Conservation (phyloP, 2,113 vertebrate species). For the Mobula hypostoma region DNA sequence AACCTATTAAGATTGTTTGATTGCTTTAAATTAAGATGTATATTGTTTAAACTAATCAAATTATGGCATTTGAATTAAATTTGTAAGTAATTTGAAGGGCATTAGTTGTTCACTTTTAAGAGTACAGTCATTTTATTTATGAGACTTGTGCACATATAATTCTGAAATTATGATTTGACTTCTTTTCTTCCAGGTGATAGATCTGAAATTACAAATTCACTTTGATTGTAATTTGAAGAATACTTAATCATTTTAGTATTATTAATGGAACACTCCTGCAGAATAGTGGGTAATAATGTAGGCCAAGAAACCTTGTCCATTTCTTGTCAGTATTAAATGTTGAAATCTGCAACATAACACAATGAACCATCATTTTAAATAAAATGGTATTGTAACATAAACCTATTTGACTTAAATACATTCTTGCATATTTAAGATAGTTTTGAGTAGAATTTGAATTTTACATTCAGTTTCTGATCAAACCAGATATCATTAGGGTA, state of each 20-base stretch:
- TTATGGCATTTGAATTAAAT: no score
- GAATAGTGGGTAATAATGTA: neutral
- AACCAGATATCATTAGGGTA: neutral
- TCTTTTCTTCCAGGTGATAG: neutral
- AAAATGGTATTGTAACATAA: neutral
- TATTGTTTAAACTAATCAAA: no score
- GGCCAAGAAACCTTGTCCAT: neutral
- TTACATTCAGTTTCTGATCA: neutral
- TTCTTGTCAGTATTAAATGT: neutral
- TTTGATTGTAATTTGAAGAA: neutral
- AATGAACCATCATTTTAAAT: neutral
- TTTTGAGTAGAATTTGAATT: neutral
- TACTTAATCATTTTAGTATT: neutral
- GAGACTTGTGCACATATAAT: neutral
- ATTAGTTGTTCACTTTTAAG: neutral
- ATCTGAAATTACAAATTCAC: neutral
- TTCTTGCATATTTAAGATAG: neutral
- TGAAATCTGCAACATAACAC: neutral
- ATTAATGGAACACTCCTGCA: neutral
- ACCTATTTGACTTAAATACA: slow-evolving; percentile 19
- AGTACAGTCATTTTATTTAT: slow-evolving; percentile 4
- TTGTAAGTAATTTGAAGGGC: neutral
- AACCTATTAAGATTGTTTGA: neutral
- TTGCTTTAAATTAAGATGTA: neutral
- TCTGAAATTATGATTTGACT: neutral